Conservation (phyloP, 2,113 vertebrate species). For the Bubo blakistoni region DNA sequence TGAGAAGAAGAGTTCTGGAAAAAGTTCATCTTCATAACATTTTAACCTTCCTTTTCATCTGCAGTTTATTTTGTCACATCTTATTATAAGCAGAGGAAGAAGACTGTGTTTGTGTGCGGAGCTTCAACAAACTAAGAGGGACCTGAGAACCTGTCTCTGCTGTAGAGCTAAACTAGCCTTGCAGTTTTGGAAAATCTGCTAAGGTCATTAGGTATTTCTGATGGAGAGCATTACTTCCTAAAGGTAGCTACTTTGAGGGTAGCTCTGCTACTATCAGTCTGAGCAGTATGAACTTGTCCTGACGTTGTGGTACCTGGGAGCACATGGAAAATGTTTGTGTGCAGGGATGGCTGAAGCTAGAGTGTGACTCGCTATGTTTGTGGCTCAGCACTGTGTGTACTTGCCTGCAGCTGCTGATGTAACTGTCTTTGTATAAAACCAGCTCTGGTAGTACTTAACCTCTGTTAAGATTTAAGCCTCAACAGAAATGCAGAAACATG, state of each 20-base stretch:
- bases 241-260: neutral
- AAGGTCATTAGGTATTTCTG: neutral
- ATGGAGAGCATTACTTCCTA: neutral
- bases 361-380: neutral
- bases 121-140: neutral
- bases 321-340: neutral
- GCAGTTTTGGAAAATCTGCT: neutral
- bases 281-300: neutral
- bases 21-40: neutral
- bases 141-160: neutral
- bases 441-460: neutral
- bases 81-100: neutral
- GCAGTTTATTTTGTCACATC: neutral
- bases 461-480: neutral
- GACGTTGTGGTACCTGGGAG: neutral
- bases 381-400: accelerated
- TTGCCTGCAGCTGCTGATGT: neutral
- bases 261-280: neutral
- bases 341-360: neutral
- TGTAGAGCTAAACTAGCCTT: neutral
- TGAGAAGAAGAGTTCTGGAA: neutral
- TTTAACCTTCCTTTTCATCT: neutral
- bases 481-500: neutral
- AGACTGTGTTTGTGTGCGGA: neutral
- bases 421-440: neutral